Base-by-base conservation (phyloP, 2,797 vertebrate genomes). In the Spinibarbus caldwelli region DNA sequence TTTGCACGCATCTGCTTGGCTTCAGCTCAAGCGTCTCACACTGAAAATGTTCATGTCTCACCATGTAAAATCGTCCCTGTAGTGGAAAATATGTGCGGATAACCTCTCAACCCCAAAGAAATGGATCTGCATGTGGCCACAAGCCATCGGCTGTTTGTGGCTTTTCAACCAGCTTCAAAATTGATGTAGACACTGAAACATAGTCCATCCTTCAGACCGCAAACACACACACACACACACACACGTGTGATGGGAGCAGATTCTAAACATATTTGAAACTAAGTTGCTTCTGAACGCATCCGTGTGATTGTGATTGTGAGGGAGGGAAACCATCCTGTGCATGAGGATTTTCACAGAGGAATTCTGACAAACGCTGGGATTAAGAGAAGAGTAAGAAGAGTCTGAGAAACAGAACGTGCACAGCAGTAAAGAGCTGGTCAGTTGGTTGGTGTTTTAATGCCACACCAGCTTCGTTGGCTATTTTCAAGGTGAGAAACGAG, bases 151-250 rank as follows among this genome's bases (percentile, higher is more conserved):
- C 59, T 43, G 34, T 85, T 67, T n/a, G 87, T 7, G 83, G 87
- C 79, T 86, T 79, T 57, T 68, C 68, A 68, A 79, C 82, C 85
- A 36, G 82, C 73, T 88, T 80, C 85, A 70, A 73, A 84, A 79
- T 83, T 86, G 82, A 88, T 78, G 75, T 86, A 86, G 82, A 88
- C 83, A 86, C 78, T 41, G 43, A 49, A 4, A 67, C 80, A 49
- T 57, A 76, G 80, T 64, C 80, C 83, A 66, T 36, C 76, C 72
- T 49, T 81, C 76, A 68, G 83, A 88, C 87, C 81, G 6, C 87
- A 67, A 79, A 88, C 68, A 68, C 64, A 67, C 64, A 34, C 64
- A 21, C 64, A 21, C 81, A 43, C 72, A 38, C n/a, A 26, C 57
- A 59, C 57, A 9, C n/a, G n/a, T n/a, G 57, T 54, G 62, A 19